Base-by-base conservation (phyloP, 2,888 invertebrate species). In the Xanthia togata region DNA sequence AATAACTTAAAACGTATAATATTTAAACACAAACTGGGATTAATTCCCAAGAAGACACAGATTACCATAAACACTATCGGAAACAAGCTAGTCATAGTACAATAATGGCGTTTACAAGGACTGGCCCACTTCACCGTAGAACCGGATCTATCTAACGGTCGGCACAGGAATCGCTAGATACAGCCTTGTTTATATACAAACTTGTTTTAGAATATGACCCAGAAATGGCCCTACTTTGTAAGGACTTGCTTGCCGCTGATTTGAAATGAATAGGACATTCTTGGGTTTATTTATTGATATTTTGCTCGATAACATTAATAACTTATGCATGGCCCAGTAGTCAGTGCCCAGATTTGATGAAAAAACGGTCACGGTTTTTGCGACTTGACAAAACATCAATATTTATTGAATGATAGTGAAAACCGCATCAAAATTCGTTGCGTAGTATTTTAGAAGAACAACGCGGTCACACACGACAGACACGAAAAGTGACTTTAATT, bases 111-210 rank as follows among this genome's bases (percentile, higher is more conserved):
- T 62, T 50, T 53, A 59, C 72, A 78, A 87, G 88, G 77, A 87
- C 59, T 73, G 86, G 62, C 67, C 86, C 69, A 87, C 74, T 76
- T 86, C 57, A 71, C 44, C 14, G 0, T 5, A 62, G 60, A 86
- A 87, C 86, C 86, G 86, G 86, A 86, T 86, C 64, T 73, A 44
- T 1, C 59, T 87, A 87, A 87, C 86, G 86, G 86, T 87, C 50
- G 73, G 78, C 86, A 75, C 87, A 87, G 86, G 86, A 86, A 81
- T 83, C 62, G 77, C 75, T 81, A 86, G 85, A 71, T 74, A 79
- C 74, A 78, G 83, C 78, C 88, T 83, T 87, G 86, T 87, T 76
- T 73, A 79, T 78, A 78, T 64, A 81, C 74, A 44, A 83, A 87
- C 88, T 75, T 31, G 88, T 87, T 88, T 79, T 53, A 73, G 65